Conservation (phyloP, 2,113 vertebrate species). For the Microtus ochrogaster region DNA sequence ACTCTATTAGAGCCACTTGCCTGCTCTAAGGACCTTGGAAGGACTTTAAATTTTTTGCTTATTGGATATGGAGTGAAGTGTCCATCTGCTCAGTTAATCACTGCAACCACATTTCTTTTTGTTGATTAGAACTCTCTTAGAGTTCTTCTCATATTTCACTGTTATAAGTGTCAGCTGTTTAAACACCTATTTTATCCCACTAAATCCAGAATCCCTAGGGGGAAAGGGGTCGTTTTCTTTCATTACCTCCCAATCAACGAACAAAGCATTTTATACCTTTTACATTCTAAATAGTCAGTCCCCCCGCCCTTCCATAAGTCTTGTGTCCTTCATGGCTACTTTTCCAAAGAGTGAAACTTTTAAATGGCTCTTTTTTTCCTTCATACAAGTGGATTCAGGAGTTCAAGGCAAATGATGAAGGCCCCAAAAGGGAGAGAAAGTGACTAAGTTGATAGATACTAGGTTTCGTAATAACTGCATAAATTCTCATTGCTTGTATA, state of each 20-base stretch:
- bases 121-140: not conserved
- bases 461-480: constrained; percentile 1
- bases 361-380: not conserved
- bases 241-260: not conserved
- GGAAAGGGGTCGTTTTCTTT: constrained; percentile 27
- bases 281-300: constrained; percentile 1
- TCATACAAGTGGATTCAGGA: not conserved
- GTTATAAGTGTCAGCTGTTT: constrained; percentile 19
- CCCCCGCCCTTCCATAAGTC: not conserved
- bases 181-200: constrained; percentile 34
- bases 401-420: not conserved
- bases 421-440: constrained; percentile 12
- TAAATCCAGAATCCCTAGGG: not conserved
- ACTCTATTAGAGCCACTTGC: constrained; percentile 57
- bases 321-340: not conserved
- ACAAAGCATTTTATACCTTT: constrained; percentile 9
- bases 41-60: constrained; percentile 12
- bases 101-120: constrained; percentile 44
- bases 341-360: constrained; percentile 38
- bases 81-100: constrained; percentile 61
- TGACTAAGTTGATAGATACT: not conserved
- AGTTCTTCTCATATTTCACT: constrained; percentile 19
- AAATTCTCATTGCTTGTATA: constrained; percentile 31
- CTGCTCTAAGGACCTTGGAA: constrained; percentile 58
- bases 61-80: constrained; percentile 31